phyloP scores from a whole-genome alignment of 2,888 invertebrate species.

The Suillia variegata region DNA sequence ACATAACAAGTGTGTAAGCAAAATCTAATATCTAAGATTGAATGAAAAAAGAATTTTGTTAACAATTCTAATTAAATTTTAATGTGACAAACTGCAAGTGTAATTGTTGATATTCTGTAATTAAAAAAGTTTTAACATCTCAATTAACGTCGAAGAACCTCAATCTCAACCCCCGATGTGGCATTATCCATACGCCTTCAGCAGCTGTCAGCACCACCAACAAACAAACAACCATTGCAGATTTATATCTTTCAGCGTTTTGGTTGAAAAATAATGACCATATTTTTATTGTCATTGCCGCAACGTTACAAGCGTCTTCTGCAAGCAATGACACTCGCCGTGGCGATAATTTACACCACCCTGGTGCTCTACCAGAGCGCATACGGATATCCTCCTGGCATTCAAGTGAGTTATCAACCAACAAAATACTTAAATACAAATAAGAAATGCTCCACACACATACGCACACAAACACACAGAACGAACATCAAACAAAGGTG shows the following conservation, averaged over 20 bases:
- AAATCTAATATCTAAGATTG: too few species aligned
- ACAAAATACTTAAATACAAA: not conserved
- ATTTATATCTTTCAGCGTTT: too few species aligned
- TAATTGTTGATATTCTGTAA: too few species aligned
- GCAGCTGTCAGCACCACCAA: not conserved
- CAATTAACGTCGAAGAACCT: too few species aligned
- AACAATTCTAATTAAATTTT: too few species aligned
- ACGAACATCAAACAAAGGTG: not conserved
- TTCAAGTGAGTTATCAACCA: conserved; percentile 49
- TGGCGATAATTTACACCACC: conserved; percentile 60
- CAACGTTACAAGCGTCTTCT: conserved; percentile 61
- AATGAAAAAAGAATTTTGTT: too few species aligned
- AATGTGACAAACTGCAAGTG: too few species aligned
- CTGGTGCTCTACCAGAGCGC: conserved; percentile 61
- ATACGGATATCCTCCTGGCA: conserved; percentile 58
- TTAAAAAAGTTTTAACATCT: too few species aligned
- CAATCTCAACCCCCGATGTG: too few species aligned
- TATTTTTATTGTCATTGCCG: conserved; percentile 61
- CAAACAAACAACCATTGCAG: not conserved
- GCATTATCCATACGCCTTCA: too few species aligned
- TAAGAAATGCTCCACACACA: not conserved
- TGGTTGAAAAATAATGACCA: conserved; percentile 58
- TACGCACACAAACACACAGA: too few species aligned
- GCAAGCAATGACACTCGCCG: conserved; percentile 62
- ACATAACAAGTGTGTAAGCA: too few species aligned